Percentiles rank a stretch among this genome's conserved stretches.
phyloP scores from a whole-genome alignment of 1,140 invertebrate genomes.

The Zaprionus kolodkinae region DNA sequence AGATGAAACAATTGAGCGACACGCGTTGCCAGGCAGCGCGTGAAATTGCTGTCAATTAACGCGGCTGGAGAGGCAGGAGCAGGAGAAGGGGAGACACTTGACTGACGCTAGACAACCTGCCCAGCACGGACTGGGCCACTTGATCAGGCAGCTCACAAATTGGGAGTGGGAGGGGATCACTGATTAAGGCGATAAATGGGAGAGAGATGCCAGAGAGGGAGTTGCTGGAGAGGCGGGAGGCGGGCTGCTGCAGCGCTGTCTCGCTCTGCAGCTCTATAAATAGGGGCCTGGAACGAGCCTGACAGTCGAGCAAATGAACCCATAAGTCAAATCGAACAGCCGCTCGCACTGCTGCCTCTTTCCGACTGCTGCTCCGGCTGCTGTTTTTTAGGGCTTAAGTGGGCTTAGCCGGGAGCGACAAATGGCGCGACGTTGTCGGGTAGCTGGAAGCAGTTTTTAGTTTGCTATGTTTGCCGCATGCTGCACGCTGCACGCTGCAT shows the following conservation, averaged over 20 bases:
- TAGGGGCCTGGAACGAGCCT: constrained; percentile 49
- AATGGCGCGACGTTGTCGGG: constrained; percentile 66
- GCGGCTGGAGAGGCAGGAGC: neutral
- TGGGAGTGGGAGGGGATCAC: constrained; percentile 1
- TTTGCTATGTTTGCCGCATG: constrained; percentile 61
- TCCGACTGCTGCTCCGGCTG: constrained; percentile 36
- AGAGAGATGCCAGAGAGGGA: neutral
- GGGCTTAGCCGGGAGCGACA: constrained; percentile 76
- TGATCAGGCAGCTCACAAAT: constrained; percentile 18
- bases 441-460: constrained; percentile 74
- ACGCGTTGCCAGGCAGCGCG: constrained; percentile 44
- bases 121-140: constrained; percentile 13
- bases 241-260: neutral
- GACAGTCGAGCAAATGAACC: constrained; percentile 80
- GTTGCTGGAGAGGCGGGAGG: no score
- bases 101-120: constrained; percentile 12
- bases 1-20: constrained; percentile 74
- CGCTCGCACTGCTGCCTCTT: constrained; percentile 37
- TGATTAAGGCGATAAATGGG: neutral
- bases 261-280: constrained; percentile 53
- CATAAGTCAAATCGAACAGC: constrained; percentile 82
- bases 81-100: no score
- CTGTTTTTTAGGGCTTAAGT: constrained; percentile 80
- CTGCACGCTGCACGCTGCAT: constrained; percentile 55
- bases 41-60: constrained; percentile 74